Evolutionary conservation across 2,113 vertebrate species (phyloP).

Genomic region (Chlorodrepanis virens): DNA sequence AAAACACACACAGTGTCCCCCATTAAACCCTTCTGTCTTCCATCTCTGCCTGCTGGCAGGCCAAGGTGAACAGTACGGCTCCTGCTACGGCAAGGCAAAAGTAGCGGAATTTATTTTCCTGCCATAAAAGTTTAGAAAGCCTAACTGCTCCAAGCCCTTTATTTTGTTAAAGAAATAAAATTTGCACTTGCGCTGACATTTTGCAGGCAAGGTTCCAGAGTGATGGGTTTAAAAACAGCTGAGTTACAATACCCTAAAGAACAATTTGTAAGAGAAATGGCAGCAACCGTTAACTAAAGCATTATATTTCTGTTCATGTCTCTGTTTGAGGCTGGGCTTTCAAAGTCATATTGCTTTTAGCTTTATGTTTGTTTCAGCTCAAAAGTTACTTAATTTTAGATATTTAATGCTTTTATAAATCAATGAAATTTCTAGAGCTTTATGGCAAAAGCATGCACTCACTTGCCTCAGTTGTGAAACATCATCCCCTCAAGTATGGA

Average conservation of each 20-base stretch:
- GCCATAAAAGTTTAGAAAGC: slow-evolving; percentile 34
- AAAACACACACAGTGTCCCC: not conserved
- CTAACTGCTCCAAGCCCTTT: slow-evolving; percentile 42
- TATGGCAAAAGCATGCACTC: not conserved
- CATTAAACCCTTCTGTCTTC: not conserved
- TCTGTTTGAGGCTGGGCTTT: slow-evolving; percentile 1
- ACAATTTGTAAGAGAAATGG: slow-evolving; percentile 63
- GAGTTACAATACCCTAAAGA: slow-evolving; percentile 69
- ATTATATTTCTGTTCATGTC: slow-evolving; percentile 12
- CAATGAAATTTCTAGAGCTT: not conserved
- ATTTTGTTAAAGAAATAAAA: slow-evolving; percentile 62
- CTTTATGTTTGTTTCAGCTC: slow-evolving; percentile 32
- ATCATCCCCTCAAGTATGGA: not conserved
- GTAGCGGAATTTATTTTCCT: slow-evolving; percentile 1
- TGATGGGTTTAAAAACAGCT: slow-evolving; percentile 66
- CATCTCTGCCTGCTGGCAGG: not conserved
- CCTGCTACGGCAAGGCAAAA: not conserved
- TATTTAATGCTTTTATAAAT: slow-evolving; percentile 43
- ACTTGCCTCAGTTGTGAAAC: not conserved
- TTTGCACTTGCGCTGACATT: slow-evolving; percentile 55
- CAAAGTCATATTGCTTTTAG: slow-evolving; percentile 27
- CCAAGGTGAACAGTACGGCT: not conserved
- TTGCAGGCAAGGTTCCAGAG: slow-evolving; percentile 59
- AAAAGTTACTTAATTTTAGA: slow-evolving; percentile 54
- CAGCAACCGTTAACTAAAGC: slow-evolving; percentile 45